These are phyloP conservation scores for Pluvianellus socialis DNA, from an alignment of 2,113 vertebrate species.

Conservation along the genomic window DNA sequence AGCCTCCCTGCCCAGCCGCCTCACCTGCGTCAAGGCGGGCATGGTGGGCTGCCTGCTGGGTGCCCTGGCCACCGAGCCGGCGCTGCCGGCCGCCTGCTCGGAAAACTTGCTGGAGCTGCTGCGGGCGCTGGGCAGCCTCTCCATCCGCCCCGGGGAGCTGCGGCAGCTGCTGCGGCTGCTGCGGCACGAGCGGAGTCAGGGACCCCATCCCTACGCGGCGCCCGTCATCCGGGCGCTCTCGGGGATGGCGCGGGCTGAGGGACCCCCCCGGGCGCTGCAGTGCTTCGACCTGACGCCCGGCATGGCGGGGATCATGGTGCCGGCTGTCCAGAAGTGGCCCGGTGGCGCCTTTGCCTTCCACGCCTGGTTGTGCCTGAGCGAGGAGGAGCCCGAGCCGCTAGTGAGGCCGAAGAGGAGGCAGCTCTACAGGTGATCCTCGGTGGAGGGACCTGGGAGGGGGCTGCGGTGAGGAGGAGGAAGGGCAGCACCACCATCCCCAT, in stretches of 20 bases:
- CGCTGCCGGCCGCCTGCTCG: conserved; percentile 79
- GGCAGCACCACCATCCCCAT: neutral
- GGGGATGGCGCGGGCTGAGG: conserved; percentile 84
- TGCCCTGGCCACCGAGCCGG: conserved; percentile 72
- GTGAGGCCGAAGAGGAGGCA: conserved; percentile 87
- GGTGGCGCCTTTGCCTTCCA: conserved; percentile 92
- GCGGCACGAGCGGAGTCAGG: conserved; percentile 41
- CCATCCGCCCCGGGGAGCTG: conserved; percentile 85
- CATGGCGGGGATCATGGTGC: conserved; percentile 98
- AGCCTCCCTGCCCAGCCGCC: conserved; percentile 84
- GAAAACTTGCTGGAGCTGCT: conserved; percentile 86
- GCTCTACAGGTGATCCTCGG: conserved; percentile 86
- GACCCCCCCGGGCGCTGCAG: conserved; percentile 79
- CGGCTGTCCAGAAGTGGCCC: conserved; percentile 90
- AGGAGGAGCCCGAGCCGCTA: neutral
- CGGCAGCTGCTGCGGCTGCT: conserved; percentile 84
- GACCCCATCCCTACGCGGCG: conserved; percentile 70
- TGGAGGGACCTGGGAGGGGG: too few species aligned
- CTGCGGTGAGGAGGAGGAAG: neutral
- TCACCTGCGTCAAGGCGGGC: conserved; percentile 89
- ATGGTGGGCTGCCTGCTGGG: conserved; percentile 84
- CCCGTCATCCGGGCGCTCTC: conserved; percentile 83
- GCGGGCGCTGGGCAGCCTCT: conserved; percentile 85
- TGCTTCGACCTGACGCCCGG: conserved; percentile 92
- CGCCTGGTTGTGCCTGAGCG: conserved; percentile 90